Base-by-base conservation (phyloP, 2,113 vertebrate species). In the Agapornis roseicollis region DNA sequence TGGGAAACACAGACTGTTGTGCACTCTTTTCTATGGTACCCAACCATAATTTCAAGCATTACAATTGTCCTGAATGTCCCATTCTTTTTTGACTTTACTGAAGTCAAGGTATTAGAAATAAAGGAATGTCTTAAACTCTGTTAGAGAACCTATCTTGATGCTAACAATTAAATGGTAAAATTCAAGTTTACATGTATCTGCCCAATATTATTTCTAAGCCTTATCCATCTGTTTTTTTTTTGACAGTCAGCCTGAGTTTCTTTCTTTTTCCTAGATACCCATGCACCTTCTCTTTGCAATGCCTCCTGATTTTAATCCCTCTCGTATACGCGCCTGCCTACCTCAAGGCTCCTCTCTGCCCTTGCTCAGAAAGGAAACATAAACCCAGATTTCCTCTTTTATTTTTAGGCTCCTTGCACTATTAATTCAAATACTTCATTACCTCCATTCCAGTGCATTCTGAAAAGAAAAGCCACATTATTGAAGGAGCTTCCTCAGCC, bases 391-490 rank as follows among this genome's bases (percentile, higher is more conserved):
- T 66, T 65, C 24, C 39, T 70, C 35, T 35, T 35, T 63, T 94
- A 55, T 63, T 95, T 91, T 69, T 37, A 49, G 46, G 31, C 50
- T 96, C 76, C 19, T 85, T 88, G 42, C 52, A 35, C 85, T 86
- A 83, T 78, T 91, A 90, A 85, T 83, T 71, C 64, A 63, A 71
- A 81, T 70, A 88, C 82, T 78, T 89, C 68, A 73, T 69, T 78
- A 28, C 16, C 55, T 50, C 35, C 37, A 33, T 68, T 89, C 81
- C 46, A 22, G 33, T 42, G 39, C 70, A 56, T 53, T 68, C 65
- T 90, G 83, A 69, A 96, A 93, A 94, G 50, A 91, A 90, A 96
- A 95, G 11, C 6, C 72, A 86, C 28, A 29, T 86, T 85, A 66
- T 0, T 7, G 47, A 74, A 91, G 76, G 69, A 90, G 22, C 35